phyloP scores from a whole-genome alignment of 2,797 vertebrate genomes.

The Knipowitschia caucasica region DNA sequence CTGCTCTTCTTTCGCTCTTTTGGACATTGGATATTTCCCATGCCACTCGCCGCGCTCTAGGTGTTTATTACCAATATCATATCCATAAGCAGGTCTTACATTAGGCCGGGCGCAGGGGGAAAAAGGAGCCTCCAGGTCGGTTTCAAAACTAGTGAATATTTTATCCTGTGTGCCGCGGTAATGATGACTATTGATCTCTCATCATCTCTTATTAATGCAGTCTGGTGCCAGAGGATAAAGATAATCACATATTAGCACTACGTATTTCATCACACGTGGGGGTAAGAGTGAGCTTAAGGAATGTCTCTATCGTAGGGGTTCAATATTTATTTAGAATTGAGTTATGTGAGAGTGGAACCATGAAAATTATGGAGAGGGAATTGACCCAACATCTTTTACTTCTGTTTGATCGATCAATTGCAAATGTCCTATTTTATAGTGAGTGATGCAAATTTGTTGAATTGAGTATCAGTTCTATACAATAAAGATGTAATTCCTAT shows the following conservation, averaged over 20 bases:
- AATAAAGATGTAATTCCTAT: too few species aligned
- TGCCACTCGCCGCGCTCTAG: constrained; percentile 48
- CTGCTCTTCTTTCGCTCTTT: constrained; percentile 41
- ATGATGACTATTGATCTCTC: constrained; percentile 78
- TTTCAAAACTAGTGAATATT: constrained; percentile 79
- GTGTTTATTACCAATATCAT: constrained; percentile 61
- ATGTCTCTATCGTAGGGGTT: constrained; percentile 43
- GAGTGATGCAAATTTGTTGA: too few species aligned
- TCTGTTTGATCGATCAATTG: too few species aligned
- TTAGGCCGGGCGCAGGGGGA: constrained; percentile 30
- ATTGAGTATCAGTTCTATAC: too few species aligned
- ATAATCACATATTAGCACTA: constrained; percentile 62
- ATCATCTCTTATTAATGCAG: constrained; percentile 77
- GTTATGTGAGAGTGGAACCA: neutral
- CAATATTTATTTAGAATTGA: neutral
- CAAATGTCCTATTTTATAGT: too few species aligned
- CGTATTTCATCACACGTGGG: constrained; percentile 48
- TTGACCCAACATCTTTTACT: neutral
- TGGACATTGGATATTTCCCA: constrained; percentile 64
- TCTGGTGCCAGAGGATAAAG: constrained; percentile 68
- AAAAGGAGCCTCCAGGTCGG: constrained; percentile 64
- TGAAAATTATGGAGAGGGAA: neutral
- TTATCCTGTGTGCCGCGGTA: constrained; percentile 67
- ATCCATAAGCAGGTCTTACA: constrained; percentile 44
- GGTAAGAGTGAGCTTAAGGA: constrained; percentile 41